Conservation (phyloP, 2,797 vertebrate genomes). For the Sciurus carolinensis region DNA sequence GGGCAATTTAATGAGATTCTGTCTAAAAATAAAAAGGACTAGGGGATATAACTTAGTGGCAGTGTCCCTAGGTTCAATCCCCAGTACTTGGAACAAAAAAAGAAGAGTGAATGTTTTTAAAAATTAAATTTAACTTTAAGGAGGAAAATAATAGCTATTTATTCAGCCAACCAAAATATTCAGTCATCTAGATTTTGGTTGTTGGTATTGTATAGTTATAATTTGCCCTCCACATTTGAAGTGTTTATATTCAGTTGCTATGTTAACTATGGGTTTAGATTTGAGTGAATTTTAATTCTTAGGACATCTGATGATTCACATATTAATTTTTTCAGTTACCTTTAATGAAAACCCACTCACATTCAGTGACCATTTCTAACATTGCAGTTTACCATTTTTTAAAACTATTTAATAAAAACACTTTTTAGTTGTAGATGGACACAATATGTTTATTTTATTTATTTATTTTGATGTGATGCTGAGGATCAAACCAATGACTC, state of each 20-base stretch:
- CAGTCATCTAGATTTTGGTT: neutral
- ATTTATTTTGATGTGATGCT: too few relatives aligned
- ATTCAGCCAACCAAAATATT: constrained; percentile 12
- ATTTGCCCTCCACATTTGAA: constrained; percentile 16
- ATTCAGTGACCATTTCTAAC: neutral
- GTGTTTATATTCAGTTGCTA: neutral
- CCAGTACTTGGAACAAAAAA: neutral
- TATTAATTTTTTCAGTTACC: neutral
- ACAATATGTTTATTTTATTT: too few relatives aligned
- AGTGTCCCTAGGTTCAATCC: neutral
- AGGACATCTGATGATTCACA: neutral
- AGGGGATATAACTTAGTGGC: too few relatives aligned
- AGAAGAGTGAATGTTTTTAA: neutral
- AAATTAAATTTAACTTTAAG: constrained; percentile 28
- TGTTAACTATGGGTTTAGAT: neutral
- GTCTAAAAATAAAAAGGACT: too few relatives aligned
- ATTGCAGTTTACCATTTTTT: neutral
- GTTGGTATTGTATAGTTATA: constrained; percentile 9
- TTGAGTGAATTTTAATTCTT: constrained; percentile 28
- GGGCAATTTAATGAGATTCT: neutral
- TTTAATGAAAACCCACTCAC: neutral
- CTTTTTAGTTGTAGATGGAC: too few relatives aligned
- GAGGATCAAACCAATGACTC: too few relatives aligned
- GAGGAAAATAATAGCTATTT: neutral
- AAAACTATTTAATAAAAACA: too few relatives aligned